These are phyloP conservation scores for Trimorus sp. DNA, from an alignment of 2,888 invertebrate genomes.

Conservation along the genomic window DNA sequence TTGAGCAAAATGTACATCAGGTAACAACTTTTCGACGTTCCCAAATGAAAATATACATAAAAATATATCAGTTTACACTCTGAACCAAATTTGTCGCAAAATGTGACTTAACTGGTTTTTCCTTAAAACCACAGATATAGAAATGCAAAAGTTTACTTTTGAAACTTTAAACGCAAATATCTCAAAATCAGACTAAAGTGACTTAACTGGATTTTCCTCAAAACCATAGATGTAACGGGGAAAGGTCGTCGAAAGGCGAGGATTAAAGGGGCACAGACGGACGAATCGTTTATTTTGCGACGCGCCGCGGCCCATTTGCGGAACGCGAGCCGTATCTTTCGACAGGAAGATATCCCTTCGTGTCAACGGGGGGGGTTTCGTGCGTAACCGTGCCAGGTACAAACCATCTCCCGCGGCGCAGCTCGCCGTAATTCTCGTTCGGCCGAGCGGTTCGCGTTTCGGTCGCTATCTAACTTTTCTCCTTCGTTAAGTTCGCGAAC, in stretches of 20 bases:
- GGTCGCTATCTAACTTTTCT: constrained; percentile 33
- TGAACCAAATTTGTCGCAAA: too few relatives aligned
- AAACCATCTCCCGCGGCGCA: constrained; percentile 35
- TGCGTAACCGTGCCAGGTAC: constrained; percentile 60
- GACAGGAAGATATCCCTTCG: constrained; percentile 54
- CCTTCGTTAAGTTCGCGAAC: constrained; percentile 1
- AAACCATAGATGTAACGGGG: too few relatives aligned
- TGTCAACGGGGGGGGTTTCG: constrained; percentile 41
- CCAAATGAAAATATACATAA: too few relatives aligned
- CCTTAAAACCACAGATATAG: too few relatives aligned
- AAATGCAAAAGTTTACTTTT: too few relatives aligned
- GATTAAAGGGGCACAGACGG: constrained; percentile 39
- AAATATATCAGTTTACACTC: too few relatives aligned
- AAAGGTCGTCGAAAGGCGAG: constrained; percentile 9
- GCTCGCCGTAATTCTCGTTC: constrained; percentile 45
- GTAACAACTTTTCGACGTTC: too few relatives aligned
- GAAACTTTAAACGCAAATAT: too few relatives aligned
- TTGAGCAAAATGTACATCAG: too few relatives aligned
- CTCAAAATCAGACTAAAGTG: too few relatives aligned
- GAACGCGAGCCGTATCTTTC: constrained; percentile 67
- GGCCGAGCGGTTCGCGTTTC: constrained; percentile 22
- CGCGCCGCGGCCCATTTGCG: constrained; percentile 71
- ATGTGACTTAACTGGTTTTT: too few relatives aligned
- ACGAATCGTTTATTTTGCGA: constrained; percentile 71
- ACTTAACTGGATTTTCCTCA: too few relatives aligned